Evolutionary conservation across 2,113 vertebrate species (phyloP), one percentile per base, ranked within the genome.

Genomic region (Bufo gargarizans): DNA sequence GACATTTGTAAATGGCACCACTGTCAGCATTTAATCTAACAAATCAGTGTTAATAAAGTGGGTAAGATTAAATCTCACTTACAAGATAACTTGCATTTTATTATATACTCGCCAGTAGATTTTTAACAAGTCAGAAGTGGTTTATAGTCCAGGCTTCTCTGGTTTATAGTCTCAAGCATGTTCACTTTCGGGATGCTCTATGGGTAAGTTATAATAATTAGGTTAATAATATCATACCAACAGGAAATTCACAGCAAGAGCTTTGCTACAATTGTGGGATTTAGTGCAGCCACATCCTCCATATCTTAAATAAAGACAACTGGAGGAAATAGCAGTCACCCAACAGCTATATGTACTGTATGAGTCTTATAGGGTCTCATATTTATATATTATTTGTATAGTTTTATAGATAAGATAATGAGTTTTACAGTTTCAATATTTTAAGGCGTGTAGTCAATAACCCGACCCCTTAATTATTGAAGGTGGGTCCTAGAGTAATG

Each of bases 1-100:
- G 76, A 78, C 43, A 67, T 67, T 69, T 67, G 45, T 19, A 67
- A 83, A 45, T n/a, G 33, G 8, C 43, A 83, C 47, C 17, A 83
- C 20, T 50, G 81, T 83, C 81, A 83, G 61, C 69, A 83, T 33
- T 83, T 20, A 83, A 83, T 20, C 61, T 67, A 16, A 78, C 55
- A 78, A 69, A 83, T 50, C 61, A 67, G 58, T 63, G 61, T 67
- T 65, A 59, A 53, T 49, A 83, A 65, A 65, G 45, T 83, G 58
- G 47, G 17, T 49, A 65, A 65, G 33, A 61, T 67, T 83, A 10
- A n/a, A 69, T 67, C 20, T 83, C 61, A 83, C 69, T 83, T 69
- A 67, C 17, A 83, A 65, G 47, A 67, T 69, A 16, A 49, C n/a
- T 83, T 83, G 61, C 61, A 50, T 82, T 82, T 81, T 22, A 82